These are phyloP conservation scores for Halocynthia roretzi DNA, from an alignment of 23 tunicate species.

Conservation along the genomic window DNA sequence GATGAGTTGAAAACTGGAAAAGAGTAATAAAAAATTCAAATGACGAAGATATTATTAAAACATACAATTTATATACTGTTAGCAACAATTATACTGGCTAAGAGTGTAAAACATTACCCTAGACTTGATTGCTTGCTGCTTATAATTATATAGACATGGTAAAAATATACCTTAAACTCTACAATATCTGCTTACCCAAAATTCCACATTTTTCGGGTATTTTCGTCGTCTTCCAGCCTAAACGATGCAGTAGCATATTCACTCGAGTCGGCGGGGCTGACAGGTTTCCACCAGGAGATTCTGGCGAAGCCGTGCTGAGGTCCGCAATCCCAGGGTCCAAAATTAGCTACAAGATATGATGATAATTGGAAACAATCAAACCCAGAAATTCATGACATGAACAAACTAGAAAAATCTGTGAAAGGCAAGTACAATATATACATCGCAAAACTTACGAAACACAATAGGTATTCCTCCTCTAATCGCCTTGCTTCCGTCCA, in stretches of 20 bases:
- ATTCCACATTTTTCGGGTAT: constrained; percentile 59
- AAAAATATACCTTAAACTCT: not conserved
- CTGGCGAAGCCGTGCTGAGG: constrained; percentile 99
- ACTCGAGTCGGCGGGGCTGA: not conserved
- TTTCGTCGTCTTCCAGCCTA: constrained; percentile 25
- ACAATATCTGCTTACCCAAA: constrained; percentile 11
- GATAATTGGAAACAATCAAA: not conserved
- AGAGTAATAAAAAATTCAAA: not conserved
- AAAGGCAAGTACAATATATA: not conserved
- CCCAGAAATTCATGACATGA: not conserved
- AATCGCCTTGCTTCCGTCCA: constrained; percentile 95
- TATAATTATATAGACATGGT: not conserved
- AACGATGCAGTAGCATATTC: constrained; percentile 26
- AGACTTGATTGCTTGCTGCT: too few species aligned
- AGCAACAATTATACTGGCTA: too few species aligned
- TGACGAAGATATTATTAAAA: too few species aligned
- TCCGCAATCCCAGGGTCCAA: constrained; percentile 93
- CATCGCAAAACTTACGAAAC: constrained; percentile 67
- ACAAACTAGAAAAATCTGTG: not conserved
- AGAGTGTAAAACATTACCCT: too few species aligned
- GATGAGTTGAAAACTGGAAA: constrained; percentile 29
- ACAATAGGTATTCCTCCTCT: constrained; percentile 99
- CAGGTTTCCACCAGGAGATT: constrained; percentile 67
- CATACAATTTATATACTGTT: too few species aligned
- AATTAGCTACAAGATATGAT: constrained; percentile 61